Percentiles rank a stretch among this genome's conserved stretches.
phyloP scores from a whole-genome alignment of 1,140 invertebrate genomes.

The Penaeus chinensis region DNA sequence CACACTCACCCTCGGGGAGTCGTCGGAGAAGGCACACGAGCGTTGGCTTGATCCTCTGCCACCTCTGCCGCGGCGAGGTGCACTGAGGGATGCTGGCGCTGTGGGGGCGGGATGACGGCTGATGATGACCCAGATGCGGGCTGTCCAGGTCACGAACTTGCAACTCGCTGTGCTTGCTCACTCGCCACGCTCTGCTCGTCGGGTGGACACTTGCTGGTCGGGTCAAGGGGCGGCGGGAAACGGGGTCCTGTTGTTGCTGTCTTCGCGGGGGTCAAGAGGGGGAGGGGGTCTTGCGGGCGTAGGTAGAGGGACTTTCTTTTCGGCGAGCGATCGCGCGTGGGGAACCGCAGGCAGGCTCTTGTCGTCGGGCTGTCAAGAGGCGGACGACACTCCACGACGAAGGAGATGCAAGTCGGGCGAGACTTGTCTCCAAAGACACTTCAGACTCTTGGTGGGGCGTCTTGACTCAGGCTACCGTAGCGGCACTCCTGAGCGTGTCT shows the following conservation, averaged over 20 bases:
- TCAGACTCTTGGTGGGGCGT: background rate
- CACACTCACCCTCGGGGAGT: constrained; percentile 39
- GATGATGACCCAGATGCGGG: constrained; percentile 49
- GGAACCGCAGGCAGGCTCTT: constrained; percentile 35
- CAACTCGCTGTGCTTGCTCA: constrained; percentile 25
- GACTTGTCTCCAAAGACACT: background rate
- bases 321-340: too few relatives aligned
- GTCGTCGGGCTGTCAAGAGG: background rate
- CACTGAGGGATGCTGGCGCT: constrained; percentile 27
- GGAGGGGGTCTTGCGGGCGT: too few relatives aligned
- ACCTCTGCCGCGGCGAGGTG: constrained; percentile 9
- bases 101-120: constrained; percentile 15
- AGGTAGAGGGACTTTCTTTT: background rate
- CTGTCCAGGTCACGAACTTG: constrained; percentile 48
- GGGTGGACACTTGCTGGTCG: constrained; percentile 2
- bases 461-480: constrained; percentile 47
- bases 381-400: constrained; percentile 24
- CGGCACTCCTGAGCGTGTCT: constrained; percentile 46
- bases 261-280: too few relatives aligned
- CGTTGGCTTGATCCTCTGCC: too few relatives aligned
- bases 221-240: background rate
- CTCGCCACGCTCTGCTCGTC: background rate
- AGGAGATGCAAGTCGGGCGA: background rate
- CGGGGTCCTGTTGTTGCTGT: too few relatives aligned
- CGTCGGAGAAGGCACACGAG: constrained; percentile 6